Evolutionary conservation across 2,797 vertebrate species (phyloP).

Genomic region (Anniella stebbinsi): DNA sequence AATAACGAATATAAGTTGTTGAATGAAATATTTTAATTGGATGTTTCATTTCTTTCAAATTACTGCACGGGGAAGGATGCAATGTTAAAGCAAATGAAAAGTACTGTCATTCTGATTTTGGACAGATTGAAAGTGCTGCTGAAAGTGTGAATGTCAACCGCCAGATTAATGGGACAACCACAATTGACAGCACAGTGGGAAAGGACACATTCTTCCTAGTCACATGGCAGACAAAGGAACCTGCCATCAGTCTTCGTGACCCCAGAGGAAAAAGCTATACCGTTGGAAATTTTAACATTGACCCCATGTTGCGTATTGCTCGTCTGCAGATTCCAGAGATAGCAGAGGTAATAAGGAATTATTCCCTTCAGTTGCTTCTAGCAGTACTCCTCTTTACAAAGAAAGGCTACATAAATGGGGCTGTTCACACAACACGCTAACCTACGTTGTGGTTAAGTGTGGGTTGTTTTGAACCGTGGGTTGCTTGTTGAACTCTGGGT

Average conservation of each 20-base stretch:
- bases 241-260: constrained; percentile 62
- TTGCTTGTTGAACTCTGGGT: too few species aligned
- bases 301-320: constrained; percentile 46
- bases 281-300: constrained; percentile 51
- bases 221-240: constrained; percentile 61
- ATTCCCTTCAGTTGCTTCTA: background rate
- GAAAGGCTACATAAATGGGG: background rate
- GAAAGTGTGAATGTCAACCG: constrained; percentile 28
- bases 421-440: too few species aligned
- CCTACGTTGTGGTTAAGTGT: too few species aligned
- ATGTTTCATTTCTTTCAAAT: background rate
- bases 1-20: too few species aligned
- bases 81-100: background rate
- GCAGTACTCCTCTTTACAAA: background rate
- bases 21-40: background rate
- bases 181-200: constrained; percentile 72
- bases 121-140: constrained; percentile 74
- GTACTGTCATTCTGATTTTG: constrained; percentile 9
- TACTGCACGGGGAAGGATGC: background rate
- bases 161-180: constrained; percentile 61
- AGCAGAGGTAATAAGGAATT: constrained; percentile 68
- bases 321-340: constrained; percentile 71
- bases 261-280: constrained; percentile 70
- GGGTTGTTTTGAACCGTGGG: too few species aligned
- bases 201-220: constrained; percentile 75